Conservation (phyloP, 2,797 vertebrate genomes). For the Characodon lateralis region DNA sequence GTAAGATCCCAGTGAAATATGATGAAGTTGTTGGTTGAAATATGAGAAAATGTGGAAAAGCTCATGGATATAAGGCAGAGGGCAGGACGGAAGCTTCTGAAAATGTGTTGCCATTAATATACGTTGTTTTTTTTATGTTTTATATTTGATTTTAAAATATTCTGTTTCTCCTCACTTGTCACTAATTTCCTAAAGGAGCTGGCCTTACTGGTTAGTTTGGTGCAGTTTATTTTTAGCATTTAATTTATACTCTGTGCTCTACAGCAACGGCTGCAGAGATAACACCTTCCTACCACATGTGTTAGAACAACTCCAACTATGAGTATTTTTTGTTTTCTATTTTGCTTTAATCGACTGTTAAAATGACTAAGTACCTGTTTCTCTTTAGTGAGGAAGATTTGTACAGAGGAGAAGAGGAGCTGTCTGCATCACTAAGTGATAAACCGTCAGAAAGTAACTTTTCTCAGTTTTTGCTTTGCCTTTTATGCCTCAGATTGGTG, state of each 20-base stretch:
- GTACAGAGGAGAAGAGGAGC: constrained; percentile 90
- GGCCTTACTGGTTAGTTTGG: neutral
- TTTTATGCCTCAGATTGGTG: neutral
- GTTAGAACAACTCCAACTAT: neutral
- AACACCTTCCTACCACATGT: neutral
- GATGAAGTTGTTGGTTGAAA: neutral
- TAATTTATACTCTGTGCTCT: neutral
- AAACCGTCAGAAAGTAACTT: constrained; percentile 54
- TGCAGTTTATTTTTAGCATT: constrained; percentile 5
- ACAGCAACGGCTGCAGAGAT: neutral
- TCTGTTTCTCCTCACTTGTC: neutral
- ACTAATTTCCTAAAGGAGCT: neutral
- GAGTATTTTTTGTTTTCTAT: neutral
- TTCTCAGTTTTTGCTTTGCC: constrained; percentile 44
- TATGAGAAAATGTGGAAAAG: neutral
- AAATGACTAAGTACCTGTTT: constrained; percentile 1
- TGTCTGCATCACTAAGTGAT: constrained; percentile 70
- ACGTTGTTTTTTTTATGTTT: neutral
- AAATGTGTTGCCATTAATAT: neutral
- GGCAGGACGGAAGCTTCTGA: neutral
- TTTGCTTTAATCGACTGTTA: neutral
- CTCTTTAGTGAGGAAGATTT: constrained; percentile 87
- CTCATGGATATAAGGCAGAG: neutral
- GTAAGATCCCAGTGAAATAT: neutral
- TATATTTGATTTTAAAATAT: neutral